Conservation (phyloP, 2,888 invertebrate genomes). For the Dysmachus trigonus region DNA sequence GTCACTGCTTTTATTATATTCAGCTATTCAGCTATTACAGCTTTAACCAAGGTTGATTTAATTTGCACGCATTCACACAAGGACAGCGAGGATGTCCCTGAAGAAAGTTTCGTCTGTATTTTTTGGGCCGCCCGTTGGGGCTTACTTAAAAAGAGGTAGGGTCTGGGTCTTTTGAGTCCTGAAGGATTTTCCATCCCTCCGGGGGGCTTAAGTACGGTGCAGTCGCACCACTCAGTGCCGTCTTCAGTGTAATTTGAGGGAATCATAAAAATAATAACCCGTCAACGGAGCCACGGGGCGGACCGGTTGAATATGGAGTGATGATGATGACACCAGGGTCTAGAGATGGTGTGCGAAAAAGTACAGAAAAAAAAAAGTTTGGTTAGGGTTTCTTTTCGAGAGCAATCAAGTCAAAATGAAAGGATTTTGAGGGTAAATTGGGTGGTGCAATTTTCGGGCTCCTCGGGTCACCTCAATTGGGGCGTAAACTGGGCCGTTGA, state of each 20-base stretch:
- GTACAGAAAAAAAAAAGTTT: not conserved
- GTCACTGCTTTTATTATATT: not conserved
- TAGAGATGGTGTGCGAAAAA: constrained; percentile 1
- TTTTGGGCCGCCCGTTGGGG: not conserved
- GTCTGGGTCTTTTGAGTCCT: not conserved
- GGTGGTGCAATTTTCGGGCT: not conserved
- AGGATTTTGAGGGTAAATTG: constrained; percentile 31
- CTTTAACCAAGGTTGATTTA: too few relatives aligned
- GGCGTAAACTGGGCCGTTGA: not conserved
- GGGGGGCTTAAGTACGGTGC: not conserved
- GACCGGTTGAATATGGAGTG: not conserved
- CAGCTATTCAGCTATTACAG: too few relatives aligned
- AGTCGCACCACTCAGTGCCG: not conserved
- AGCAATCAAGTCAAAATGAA: constrained; percentile 12
- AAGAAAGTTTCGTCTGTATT: not conserved
- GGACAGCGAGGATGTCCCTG: not conserved
- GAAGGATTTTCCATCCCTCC: not conserved
- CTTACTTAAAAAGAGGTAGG: not conserved
- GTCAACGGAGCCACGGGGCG: not conserved
- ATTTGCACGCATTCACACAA: not conserved
- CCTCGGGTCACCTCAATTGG: constrained; percentile 5
- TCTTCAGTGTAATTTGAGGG: constrained; percentile 15
- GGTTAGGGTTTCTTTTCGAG: not conserved
- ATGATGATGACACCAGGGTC: not conserved
- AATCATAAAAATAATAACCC: constrained; percentile 35